phyloP scores from a whole-genome alignment of 23 tunicate species.

The Phallusia fumigata region DNA sequence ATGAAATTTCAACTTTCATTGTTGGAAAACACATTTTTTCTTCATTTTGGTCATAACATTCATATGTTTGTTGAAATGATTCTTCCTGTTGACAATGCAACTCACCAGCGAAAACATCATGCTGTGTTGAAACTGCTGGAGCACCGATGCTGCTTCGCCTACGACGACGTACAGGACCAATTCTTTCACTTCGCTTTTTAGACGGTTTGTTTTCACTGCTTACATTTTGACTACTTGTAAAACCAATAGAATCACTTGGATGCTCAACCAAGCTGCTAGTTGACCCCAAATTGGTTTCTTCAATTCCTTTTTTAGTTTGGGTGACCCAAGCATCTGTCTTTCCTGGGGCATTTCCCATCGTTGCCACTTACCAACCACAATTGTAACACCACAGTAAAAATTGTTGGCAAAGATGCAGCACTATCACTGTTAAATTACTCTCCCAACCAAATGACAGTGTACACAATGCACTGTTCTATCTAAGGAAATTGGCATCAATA shows the following conservation, averaged over 20 bases:
- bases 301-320: not conserved
- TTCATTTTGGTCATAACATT: not conserved
- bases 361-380: not conserved
- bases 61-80: not conserved
- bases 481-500: not conserved
- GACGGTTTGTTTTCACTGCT: not conserved
- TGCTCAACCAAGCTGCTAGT: not conserved
- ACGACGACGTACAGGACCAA: not conserved
- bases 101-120: not conserved
- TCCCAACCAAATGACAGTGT: not conserved
- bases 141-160: not conserved
- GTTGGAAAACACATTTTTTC: no score
- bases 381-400: not conserved
- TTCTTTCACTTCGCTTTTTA: not conserved
- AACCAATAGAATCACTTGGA: not conserved
- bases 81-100: not conserved
- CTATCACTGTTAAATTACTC: no score
- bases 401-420: not conserved
- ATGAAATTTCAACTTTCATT: no score
- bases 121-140: not conserved
- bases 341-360: constrained; percentile 6
- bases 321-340: not conserved
- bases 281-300: not conserved
- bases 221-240: not conserved
- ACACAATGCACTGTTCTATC: not conserved